Conservation (phyloP, 2,888 invertebrate species). For the Cheilosia vulpina region DNA sequence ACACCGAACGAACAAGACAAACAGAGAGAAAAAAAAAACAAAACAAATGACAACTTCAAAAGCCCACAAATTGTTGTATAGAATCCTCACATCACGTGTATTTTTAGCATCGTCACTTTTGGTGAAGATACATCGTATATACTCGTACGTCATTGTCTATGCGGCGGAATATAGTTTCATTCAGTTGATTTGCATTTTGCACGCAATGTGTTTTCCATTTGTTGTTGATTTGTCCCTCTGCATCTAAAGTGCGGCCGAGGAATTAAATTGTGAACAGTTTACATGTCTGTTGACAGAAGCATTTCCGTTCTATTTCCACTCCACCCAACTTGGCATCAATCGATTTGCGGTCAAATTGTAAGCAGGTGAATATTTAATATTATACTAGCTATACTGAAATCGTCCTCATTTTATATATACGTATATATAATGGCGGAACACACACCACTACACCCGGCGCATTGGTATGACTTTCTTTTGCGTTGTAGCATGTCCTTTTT, state of each 20-base stretch:
- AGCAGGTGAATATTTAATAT: constrained; percentile 52
- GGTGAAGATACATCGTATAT: neutral
- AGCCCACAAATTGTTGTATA: constrained; percentile 21
- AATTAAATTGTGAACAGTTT: constrained; percentile 29
- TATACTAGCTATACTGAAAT: neutral
- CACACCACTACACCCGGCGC: neutral
- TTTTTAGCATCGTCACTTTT: constrained; percentile 64
- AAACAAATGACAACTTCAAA: constrained; percentile 43
- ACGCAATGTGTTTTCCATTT: constrained; percentile 48
- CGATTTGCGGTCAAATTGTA: constrained; percentile 51
- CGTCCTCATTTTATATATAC: constrained; percentile 28
- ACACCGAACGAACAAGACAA: too few species aligned
- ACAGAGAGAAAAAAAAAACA: neutral
- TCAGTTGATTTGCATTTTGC: constrained; percentile 68
- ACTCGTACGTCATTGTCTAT: constrained; percentile 33
- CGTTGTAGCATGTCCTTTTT: neutral
- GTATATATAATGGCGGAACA: constrained; percentile 22
- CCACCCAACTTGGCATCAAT: constrained; percentile 20
- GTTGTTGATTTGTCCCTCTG: constrained; percentile 12
- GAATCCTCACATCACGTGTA: constrained; percentile 53
- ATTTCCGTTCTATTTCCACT: constrained; percentile 1
- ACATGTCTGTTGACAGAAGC: constrained; percentile 25
- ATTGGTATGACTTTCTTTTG: constrained; percentile 13
- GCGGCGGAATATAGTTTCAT: constrained; percentile 38
- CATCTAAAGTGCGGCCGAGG: constrained; percentile 15